phyloP scores from a whole-genome alignment of 2,888 invertebrate species.

The Isoperla grammatica region DNA sequence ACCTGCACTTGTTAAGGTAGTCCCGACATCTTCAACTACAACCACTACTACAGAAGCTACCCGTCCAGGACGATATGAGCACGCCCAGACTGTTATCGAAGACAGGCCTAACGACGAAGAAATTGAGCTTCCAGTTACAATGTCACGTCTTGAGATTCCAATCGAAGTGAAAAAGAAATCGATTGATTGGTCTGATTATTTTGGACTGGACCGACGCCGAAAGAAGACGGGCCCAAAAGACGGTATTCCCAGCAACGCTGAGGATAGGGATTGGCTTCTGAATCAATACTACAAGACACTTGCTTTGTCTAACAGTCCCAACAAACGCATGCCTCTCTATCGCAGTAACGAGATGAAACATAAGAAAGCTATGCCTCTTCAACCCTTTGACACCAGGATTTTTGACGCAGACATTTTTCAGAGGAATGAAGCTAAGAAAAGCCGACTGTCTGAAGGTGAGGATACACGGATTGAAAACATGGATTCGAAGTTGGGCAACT shows the following conservation, averaged over 20 bases:
- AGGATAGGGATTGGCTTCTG: slow-evolving; percentile 53
- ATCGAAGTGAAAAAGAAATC: slow-evolving; percentile 68
- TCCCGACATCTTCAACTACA: slow-evolving; percentile 7
- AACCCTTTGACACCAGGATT: slow-evolving; percentile 25
- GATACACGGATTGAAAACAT: slow-evolving; percentile 61
- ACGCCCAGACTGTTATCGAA: background rate
- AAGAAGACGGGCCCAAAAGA: slow-evolving; percentile 56
- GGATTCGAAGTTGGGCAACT: slow-evolving; percentile 64
- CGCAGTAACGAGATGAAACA: background rate
- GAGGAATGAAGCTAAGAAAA: slow-evolving; percentile 12
- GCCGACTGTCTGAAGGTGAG: slow-evolving; percentile 40
- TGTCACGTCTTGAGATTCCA: slow-evolving; percentile 34
- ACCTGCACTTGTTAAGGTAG: background rate
- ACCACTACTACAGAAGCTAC: background rate
- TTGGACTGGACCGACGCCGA: slow-evolving; percentile 73
- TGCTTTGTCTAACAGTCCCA: slow-evolving; percentile 35
- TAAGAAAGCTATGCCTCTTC: slow-evolving; percentile 1
- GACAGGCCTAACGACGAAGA: slow-evolving; percentile 5
- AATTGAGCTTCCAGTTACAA: slow-evolving; percentile 15
- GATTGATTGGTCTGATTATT: slow-evolving; percentile 82
- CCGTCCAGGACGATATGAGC: background rate
- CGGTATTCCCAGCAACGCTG: slow-evolving; percentile 47
- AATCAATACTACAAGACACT: slow-evolving; percentile 51
- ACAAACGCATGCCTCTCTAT: slow-evolving; percentile 14
- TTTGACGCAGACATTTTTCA: slow-evolving; percentile 17